phyloP scores from a whole-genome alignment of 2,113 vertebrate species.

The Boleophthalmus pectinirostris region DNA sequence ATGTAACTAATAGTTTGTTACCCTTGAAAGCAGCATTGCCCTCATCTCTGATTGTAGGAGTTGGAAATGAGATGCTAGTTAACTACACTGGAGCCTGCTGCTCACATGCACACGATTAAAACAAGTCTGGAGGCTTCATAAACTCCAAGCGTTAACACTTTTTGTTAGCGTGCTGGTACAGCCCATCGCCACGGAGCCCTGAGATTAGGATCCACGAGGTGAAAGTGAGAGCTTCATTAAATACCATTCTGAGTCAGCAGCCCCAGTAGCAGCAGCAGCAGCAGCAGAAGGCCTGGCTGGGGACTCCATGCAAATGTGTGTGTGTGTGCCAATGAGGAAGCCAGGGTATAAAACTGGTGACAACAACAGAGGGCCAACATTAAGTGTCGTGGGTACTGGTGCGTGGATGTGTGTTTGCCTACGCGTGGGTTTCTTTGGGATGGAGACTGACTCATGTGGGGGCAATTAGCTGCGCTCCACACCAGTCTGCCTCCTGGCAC shows the following conservation, averaged over 20 bases:
- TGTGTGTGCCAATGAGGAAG: slow-evolving; percentile 14
- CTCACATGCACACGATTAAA: slow-evolving; percentile 25
- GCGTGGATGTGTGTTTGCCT: slow-evolving; percentile 13
- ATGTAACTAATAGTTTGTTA: background rate
- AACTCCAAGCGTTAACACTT: slow-evolving; percentile 69
- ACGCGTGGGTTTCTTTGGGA: slow-evolving; percentile 43
- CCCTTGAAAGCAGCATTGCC: background rate
- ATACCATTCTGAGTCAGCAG: slow-evolving; percentile 79
- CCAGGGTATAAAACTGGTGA: slow-evolving; percentile 38
- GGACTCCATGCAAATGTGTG: slow-evolving; percentile 35
- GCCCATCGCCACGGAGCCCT: slow-evolving; percentile 68
- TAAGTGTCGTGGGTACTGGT: slow-evolving; percentile 37
- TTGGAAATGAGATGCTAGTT: background rate
- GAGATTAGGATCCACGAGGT: slow-evolving; percentile 72
- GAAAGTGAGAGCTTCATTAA: slow-evolving; percentile 79
- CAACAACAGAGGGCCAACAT: slow-evolving; percentile 47
- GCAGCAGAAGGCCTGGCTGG: slow-evolving; percentile 40
- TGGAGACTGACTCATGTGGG: slow-evolving; percentile 62
- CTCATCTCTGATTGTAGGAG: background rate
- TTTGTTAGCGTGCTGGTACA: slow-evolving; percentile 39
- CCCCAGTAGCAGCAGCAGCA: slow-evolving; percentile 5
- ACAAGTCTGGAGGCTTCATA: slow-evolving; percentile 48
- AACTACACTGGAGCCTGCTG: background rate
- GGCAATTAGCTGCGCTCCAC: slow-evolving; percentile 71
- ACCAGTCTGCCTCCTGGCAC: slow-evolving; percentile 59